phyloP scores from a whole-genome alignment of 64 coral and sea anemone species.

The Cladopsammia gracilis region DNA sequence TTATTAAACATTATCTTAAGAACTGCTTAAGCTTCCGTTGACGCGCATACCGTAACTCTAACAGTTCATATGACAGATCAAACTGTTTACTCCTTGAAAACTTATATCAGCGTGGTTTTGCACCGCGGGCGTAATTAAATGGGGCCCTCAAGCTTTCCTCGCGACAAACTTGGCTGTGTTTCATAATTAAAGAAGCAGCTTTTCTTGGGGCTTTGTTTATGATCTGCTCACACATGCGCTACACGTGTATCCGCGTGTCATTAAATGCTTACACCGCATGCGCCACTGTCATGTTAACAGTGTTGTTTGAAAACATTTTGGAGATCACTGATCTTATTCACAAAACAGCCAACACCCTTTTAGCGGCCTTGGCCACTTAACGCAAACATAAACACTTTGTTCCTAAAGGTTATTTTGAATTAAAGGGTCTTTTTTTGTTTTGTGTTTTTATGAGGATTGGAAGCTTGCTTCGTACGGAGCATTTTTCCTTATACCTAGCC shows the following conservation, averaged over 20 bases:
- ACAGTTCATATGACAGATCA: neutral
- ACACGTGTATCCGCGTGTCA: constrained; percentile 53
- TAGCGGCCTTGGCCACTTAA: neutral
- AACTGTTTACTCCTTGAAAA: no score
- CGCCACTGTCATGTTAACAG: neutral
- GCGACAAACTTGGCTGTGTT: neutral
- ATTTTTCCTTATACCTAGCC: no score
- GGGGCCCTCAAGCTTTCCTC: neutral
- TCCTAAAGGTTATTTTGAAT: neutral
- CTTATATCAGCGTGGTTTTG: no score
- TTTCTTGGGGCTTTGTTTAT: constrained; percentile 17
- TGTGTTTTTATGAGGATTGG: neutral
- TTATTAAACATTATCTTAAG: constrained; percentile 7
- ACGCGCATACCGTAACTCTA: neutral
- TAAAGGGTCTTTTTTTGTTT: neutral
- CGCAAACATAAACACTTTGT: neutral
- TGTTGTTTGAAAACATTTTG: constrained; percentile 48
- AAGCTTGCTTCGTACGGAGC: neutral
- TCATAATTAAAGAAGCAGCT: neutral
- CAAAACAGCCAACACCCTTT: neutral
- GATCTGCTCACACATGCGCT: constrained; percentile 17
- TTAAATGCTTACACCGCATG: constrained; percentile 46
- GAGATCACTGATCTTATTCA: constrained; percentile 4
- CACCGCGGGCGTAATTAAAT: no score
- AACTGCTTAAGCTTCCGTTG: neutral